phyloP scores from a whole-genome alignment of 2,797 vertebrate genomes.

The Siniperca scherzeri region DNA sequence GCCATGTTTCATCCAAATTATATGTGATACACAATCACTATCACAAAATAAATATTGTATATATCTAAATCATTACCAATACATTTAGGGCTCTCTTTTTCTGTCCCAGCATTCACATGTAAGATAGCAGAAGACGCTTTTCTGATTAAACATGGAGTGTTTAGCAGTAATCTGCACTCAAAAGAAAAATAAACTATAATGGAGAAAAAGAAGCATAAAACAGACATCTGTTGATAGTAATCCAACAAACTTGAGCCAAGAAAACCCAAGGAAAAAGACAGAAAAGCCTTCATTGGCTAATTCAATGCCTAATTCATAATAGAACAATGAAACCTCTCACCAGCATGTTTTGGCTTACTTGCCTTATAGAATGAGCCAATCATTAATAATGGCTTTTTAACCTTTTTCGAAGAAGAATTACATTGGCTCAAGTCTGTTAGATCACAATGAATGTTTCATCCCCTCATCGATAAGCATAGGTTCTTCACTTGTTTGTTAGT shows the following conservation, averaged over 20 bases:
- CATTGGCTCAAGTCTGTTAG: conserved; percentile 5
- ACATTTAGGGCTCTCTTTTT: conserved; percentile 7
- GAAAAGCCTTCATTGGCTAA: neutral
- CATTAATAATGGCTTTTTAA: conserved; percentile 25
- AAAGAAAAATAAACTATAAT: conserved; percentile 5
- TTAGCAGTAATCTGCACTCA: conserved; percentile 6
- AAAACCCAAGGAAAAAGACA: neutral
- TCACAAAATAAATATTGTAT: neutral
- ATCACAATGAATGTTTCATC: conserved; percentile 41
- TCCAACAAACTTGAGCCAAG: conserved; percentile 22
- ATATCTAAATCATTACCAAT: conserved; percentile 10
- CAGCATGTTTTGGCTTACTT: conserved; percentile 18
- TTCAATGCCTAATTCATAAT: conserved; percentile 32
- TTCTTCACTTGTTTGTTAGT: conserved; percentile 29
- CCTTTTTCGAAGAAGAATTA: conserved; percentile 13
- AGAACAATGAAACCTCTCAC: conserved; percentile 24
- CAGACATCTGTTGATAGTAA: conserved; percentile 8
- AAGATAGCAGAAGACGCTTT: conserved; percentile 6
- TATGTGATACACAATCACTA: conserved; percentile 8
- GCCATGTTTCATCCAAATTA: conserved; percentile 6
- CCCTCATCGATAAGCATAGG: neutral
- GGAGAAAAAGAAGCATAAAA: conserved; percentile 1
- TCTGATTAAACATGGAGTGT: conserved; percentile 20
- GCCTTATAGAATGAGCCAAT: conserved; percentile 7
- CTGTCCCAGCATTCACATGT: neutral